Evolutionary conservation across 2,113 vertebrate genomes (phyloP).

Genomic region (Panurus biarmicus): DNA sequence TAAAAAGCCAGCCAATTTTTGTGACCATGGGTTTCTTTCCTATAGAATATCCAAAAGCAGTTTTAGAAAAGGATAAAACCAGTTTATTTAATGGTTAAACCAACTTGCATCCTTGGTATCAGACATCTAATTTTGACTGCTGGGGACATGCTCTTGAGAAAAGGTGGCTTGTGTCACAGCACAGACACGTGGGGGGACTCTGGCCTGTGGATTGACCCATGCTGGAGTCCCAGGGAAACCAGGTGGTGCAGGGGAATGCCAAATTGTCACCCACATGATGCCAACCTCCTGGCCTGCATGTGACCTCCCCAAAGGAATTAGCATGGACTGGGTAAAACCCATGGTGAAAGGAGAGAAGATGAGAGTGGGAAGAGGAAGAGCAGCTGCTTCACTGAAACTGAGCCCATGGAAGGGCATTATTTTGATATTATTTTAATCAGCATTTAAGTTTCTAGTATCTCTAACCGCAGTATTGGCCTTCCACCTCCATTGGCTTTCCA

Average conservation of each 20-base stretch:
- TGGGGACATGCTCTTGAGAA: neutral
- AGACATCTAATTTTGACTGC: neutral
- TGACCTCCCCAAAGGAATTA: neutral
- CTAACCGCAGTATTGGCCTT: neutral
- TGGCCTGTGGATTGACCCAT: neutral
- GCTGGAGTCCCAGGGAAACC: neutral
- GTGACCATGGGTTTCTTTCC: fast-evolving
- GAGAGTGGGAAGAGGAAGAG: neutral
- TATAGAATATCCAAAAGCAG: neutral
- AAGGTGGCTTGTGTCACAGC: neutral
- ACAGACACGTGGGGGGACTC: neutral
- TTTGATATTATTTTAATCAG: neutral
- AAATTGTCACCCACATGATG: neutral
- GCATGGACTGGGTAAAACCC: neutral
- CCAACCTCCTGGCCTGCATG: neutral
- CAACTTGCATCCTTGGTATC: neutral
- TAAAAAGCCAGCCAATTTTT: neutral
- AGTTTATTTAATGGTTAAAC: neutral
- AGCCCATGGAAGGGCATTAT: neutral
- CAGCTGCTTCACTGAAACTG: neutral
- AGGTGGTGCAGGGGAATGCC: neutral
- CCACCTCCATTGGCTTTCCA: no score
- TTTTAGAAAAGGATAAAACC: neutral
- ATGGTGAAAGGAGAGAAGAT: neutral
- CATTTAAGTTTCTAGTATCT: neutral